Evolutionary conservation across 2,113 vertebrate species (phyloP), one percentile per base, ranked within the genome.

Genomic region (Cathartes aura): DNA sequence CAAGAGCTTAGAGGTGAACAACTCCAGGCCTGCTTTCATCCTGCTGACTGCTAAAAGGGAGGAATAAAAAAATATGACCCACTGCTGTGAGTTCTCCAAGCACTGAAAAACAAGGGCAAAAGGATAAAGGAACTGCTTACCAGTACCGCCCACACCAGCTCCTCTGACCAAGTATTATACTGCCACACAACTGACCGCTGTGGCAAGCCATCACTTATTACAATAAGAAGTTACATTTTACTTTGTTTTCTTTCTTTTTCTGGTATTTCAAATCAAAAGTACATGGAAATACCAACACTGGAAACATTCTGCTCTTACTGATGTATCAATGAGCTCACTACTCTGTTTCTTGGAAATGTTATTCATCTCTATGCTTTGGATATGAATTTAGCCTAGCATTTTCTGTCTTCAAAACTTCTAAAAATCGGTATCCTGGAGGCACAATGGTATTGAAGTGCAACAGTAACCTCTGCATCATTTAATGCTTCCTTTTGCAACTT

Each of bases 201-300:
- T 72, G 87, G 87, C 0, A 4, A 97, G 87, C 87, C 78, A 70
- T 87, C 83, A 32, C 80, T 96, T 80, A 85, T 70, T 86, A 86
- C 82, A 94, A 80, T 64, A 95, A 75, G 23, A 96, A 90, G 82
- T 62, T 94, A 93, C 42, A 53, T 85, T 94, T 92, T 62, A 60
- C 62, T 95, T 87, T 79, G 85, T 92, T 96, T 96, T 89, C 74
- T 80, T 95, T 96, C 80, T 85, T 93, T 70, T 96, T 72, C 84
- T 89, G 76, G 70, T 84, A 93, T 94, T 96, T 93, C 16, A 47
- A 76, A 89, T 58, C 1, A 2, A 79, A 89, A 93, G 59, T 91
- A 34, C 36, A 53, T 53, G 78, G 89, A 95, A 95, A 95, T 59
- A 92, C 47, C 58, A 80, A 82, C 56, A 79, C 48, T 88, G 89